Evolutionary conservation across 2,113 vertebrate genomes (phyloP), one percentile per base, ranked within the genome.

Genomic region (Hyperopisus bebe): DNA sequence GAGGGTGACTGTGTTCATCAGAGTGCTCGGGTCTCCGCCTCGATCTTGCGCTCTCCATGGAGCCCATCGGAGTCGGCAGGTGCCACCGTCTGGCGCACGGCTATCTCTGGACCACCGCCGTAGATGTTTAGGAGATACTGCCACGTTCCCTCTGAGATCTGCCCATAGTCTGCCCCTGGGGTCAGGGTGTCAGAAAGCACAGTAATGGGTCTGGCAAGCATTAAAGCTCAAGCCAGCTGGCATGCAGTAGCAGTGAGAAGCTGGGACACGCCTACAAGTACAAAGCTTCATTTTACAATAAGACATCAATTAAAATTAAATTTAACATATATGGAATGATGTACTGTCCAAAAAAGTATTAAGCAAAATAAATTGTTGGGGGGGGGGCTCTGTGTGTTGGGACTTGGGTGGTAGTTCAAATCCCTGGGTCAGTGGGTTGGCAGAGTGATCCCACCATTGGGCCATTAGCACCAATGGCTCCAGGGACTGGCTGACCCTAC

Each of bases 121-220:
- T 99, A 99, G 77, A 99, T 96, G 0, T 92, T 96, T 93, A 96
- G 94, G 87, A 99, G 93, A 93, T 99, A 99, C 90, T 94, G 93
- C 98, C 98, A 99, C 0, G 98, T 99, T 95, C 99, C 98, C 94
- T 99, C 98, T 0, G 98, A 99, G 83, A 99, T 99, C 96, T 99
- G 98, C 87, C 98, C 98, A 0, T 99, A 99, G 94, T 99, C 98
- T 0, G 98, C 98, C 24, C 98, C 98, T 99, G 94, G 0, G 55
- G 86, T 24, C 48, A 74, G 55, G 89, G 11, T 17, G 77, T 4
- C 46, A 77, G 42, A 21, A 39, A 47, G 88, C n/a, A 62, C 19
- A 31, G 10, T 31, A 5, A 88, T 5, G 15, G 2, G 66, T 10
- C 10, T 31, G 87, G 13, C 24, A 4, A 17, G 53, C 21, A 42